Evolutionary conservation across 2,888 invertebrate genomes (phyloP).

Genomic region (Torymus texanus): DNA sequence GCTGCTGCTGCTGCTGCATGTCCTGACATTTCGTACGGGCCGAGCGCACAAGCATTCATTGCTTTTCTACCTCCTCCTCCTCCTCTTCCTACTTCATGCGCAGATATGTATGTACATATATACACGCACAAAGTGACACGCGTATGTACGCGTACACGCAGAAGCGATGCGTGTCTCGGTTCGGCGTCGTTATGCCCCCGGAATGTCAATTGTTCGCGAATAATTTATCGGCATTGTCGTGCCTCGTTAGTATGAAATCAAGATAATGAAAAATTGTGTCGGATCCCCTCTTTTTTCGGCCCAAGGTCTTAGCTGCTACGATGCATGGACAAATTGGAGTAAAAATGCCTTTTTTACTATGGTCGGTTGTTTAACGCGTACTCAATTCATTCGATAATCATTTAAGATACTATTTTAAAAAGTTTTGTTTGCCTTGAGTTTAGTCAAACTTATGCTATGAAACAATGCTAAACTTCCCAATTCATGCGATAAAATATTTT

Average conservation of each 20-base stretch:
- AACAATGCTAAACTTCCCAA: too few relatives aligned
- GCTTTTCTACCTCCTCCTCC: neutral
- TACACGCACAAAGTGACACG: too few relatives aligned
- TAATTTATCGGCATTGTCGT: conserved; percentile 52
- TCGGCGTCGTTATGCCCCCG: conserved; percentile 40
- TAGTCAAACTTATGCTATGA: too few relatives aligned
- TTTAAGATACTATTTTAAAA: too few relatives aligned
- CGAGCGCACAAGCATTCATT: conserved; percentile 19
- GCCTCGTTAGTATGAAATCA: conserved; percentile 42
- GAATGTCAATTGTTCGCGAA: conserved; percentile 52
- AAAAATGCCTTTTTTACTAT: conserved; percentile 7
- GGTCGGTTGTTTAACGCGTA: neutral
- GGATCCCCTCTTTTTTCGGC: neutral
- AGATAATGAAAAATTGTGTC: conserved; percentile 44
- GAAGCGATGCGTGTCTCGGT: conserved; percentile 41
- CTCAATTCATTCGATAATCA: conserved; percentile 15
- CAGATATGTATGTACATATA: too few relatives aligned
- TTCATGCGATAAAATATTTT: conserved; percentile 2
- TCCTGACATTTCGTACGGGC: neutral
- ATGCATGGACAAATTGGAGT: conserved; percentile 30
- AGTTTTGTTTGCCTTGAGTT: too few relatives aligned
- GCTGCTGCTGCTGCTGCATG: neutral
- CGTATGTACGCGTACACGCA: neutral
- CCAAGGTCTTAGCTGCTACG: neutral
- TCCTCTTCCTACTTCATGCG: too few relatives aligned